phyloP scores from a whole-genome alignment of 2,113 vertebrate species.

The Atractosteus spatula region DNA sequence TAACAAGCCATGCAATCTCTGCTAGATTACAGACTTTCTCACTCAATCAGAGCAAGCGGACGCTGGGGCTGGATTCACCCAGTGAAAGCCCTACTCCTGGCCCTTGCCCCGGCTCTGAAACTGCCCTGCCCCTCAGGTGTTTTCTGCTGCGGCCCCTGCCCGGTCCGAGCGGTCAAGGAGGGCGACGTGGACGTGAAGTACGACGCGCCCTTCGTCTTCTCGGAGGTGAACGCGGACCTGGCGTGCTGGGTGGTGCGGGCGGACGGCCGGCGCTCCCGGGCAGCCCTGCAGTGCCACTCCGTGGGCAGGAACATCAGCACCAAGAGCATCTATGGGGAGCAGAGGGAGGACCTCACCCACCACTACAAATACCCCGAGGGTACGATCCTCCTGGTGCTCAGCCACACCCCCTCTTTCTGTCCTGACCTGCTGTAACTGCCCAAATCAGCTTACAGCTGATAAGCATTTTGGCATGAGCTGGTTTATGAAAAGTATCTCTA shows the following conservation, averaged over 20 bases:
- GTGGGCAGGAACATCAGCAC: constrained; percentile 72
- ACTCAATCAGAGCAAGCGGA: too few relatives aligned
- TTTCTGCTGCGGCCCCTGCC: constrained; percentile 71
- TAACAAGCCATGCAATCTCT: too few relatives aligned
- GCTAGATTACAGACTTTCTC: too few relatives aligned
- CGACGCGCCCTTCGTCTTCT: constrained; percentile 65
- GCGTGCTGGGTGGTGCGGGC: constrained; percentile 51
- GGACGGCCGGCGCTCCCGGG: constrained; percentile 43
- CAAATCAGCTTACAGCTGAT: neutral
- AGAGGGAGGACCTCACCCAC: constrained; percentile 63
- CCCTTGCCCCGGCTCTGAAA: too few relatives aligned
- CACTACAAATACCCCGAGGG: constrained; percentile 74
- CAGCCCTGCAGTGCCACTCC: constrained; percentile 20
- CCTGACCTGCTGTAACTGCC: neutral
- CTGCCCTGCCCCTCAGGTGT: constrained; percentile 39
- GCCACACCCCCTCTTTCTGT: neutral
- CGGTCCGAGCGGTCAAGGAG: constrained; percentile 63
- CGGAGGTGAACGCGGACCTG: constrained; percentile 74
- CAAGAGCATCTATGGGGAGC: constrained; percentile 61
- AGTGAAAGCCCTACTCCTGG: too few relatives aligned
- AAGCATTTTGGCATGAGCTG: neutral
- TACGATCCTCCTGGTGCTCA: constrained; percentile 25
- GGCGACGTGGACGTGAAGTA: constrained; percentile 64
- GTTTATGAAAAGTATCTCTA: too few relatives aligned
- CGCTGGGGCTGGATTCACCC: too few relatives aligned